A percentile compares a stretch with the other conserved stretches of the same genome.
These are phyloP conservation scores for Sylvietta virens DNA, from an alignment of 2,113 vertebrate genomes.

Conservation along the genomic window DNA sequence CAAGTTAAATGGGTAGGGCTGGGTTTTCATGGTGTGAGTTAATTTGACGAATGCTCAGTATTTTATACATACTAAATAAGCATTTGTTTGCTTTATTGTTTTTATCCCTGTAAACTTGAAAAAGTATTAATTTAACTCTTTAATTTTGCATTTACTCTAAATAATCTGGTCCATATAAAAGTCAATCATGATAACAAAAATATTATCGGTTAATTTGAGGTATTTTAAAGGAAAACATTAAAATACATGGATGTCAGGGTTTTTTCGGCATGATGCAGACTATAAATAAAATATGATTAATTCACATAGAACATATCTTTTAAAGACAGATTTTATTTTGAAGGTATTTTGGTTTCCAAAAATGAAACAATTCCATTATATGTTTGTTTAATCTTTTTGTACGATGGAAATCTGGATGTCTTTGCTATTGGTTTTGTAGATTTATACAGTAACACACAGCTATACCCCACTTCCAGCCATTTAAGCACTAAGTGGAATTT, in stretches of 20 bases:
- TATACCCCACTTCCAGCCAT: neutral
- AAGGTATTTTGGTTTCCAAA: neutral
- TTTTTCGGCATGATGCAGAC: neutral
- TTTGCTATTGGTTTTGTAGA: neutral
- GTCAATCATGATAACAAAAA: neutral
- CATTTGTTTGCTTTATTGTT: neutral
- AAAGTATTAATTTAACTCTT: neutral
- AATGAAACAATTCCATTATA: neutral
- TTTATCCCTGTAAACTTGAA: neutral
- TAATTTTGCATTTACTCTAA: neutral
- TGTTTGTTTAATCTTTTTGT: neutral
- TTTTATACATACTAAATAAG: neutral
- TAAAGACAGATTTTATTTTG: neutral
- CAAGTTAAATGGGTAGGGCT: neutral
- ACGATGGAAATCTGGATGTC: neutral
- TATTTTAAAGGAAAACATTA: neutral
- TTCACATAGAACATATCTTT: neutral
- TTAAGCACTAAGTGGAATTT: neutral
- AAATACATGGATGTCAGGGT: neutral
- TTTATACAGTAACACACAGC: neutral
- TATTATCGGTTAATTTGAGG: neutral
- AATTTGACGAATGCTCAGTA: neutral
- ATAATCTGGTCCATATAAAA: neutral
- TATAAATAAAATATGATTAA: neutral
- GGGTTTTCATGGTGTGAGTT: neutral